Base-by-base conservation (phyloP, 2,113 vertebrate genomes). In the Tympanuchus pallidicinctus region DNA sequence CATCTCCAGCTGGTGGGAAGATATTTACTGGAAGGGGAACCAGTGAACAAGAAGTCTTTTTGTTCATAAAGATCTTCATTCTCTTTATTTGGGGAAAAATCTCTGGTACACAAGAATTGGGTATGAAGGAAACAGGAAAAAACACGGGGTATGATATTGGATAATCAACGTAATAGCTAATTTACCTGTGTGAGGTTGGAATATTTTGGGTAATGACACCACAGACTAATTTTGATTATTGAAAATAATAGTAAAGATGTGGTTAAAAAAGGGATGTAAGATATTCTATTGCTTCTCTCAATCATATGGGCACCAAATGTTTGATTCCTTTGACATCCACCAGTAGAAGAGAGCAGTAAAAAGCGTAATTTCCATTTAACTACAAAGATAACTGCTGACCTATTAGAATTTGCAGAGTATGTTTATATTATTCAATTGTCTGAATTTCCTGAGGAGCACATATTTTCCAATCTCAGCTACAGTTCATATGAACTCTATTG, bases 401-500 rank as follows among this genome's bases (percentile, higher is more conserved):
- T 77, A 43, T 19, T 36, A 36, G n/a, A 81, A 60, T 92, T 48
- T 77, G 5, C 3, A 84, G 27, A 70, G 84, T 40, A 71, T 48
- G 34, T 95, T 92, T 91, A 54, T 69, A n/a, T 40, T 3, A 50
- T 87, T 91, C 84, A 65, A 54, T 65, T 87, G n/a, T 22, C 8
- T 66, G 17, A 59, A 24, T 94, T 82, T 90, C 87, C 56, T 81
- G 75, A 65, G 59, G 24, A 81, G 76, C 92, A 90, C 5, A 40
- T 82, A 57, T 76, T 65, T 87, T 91, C 15, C 60, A 82, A 83
- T 84, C 27, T 43, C n/a, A 67, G 82, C 19, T 56, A 82, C 73
- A 91, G 30, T 70, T 87, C 84, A 60, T 69, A 13, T 75, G 64
- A 74, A 94, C 66, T 43, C 81, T 90, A 61, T 71, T 93, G 38